Base-by-base conservation (phyloP, 2,888 invertebrate genomes). In the Rhaphigaster nebulosa region DNA sequence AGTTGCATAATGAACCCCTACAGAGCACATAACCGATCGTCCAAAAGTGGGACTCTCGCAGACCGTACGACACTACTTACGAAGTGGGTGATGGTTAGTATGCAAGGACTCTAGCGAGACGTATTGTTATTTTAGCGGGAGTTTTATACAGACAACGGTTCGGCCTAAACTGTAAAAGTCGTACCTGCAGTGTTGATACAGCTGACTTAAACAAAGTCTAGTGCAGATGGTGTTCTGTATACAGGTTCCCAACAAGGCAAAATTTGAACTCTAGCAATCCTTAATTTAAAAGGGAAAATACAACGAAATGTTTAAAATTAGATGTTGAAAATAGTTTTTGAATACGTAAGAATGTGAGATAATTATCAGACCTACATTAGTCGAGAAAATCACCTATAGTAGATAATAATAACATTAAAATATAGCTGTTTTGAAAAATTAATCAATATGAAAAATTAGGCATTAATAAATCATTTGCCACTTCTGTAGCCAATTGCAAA, bases 71-170 rank as follows among this genome's bases (percentile, higher is more conserved):
- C 34, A 76, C 20, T 23, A 2, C 38, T 38, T 38, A 76, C 20
- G 34, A 76, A 76, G 20, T 76, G 38, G 70, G 70, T 38, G 70
- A 76, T 76, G 34, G 20, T 76, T 76, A 38, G 70, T 38, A 76
- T 34, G 70, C 70, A 76, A 76, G 23, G 20, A 3, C 20, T 23
- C 6, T 6, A 1, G 38, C 20, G 12, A 76, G 23, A 8, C 18
- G 34, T 76, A 38, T 76, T 76, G 70, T 76, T 76, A 23, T 38
- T 38, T 70, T 70, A 70, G 34, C 70, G 70, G 70, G 15, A 70
- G 70, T 70, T 76, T 34, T 20, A 76, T 34, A 6, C 18, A 76
- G 70, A 1, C 70, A 76, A 34, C 34, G 70, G 70, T 76, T 20
- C 70, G 6, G 15, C 0, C 29, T n/a, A 65, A 3, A n/a, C 70